These are phyloP conservation scores for Netelia inedita DNA, from an alignment of 2,888 invertebrate genomes.

Conservation along the genomic window DNA sequence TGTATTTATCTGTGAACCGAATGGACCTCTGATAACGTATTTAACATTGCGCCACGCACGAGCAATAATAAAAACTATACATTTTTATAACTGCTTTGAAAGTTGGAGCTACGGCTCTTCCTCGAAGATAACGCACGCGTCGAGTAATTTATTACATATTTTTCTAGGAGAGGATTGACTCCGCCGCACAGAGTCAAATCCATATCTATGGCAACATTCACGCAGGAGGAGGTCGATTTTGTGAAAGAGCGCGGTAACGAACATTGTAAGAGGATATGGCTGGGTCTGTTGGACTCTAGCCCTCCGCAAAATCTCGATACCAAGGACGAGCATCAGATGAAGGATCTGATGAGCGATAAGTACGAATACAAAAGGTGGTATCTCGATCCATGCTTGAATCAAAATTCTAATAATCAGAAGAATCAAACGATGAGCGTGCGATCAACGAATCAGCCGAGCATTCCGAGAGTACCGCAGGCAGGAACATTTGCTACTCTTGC, in stretches of 20 bases:
- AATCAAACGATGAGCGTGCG: slow-evolving; percentile 53
- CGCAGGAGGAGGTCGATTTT: slow-evolving; percentile 97
- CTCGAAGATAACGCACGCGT: background rate
- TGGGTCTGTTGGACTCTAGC: slow-evolving; percentile 93
- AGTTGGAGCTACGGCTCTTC: background rate
- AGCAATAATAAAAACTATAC: slow-evolving; percentile 20
- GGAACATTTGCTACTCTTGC: slow-evolving; percentile 74
- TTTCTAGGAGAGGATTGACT: slow-evolving; percentile 93
- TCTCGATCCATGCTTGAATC: slow-evolving; percentile 80
- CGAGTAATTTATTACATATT: background rate
- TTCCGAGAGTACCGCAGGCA: slow-evolving; percentile 80
- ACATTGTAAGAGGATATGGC: slow-evolving; percentile 96
- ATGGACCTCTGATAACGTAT: slow-evolving; percentile 53
- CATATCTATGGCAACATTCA: slow-evolving; percentile 99
- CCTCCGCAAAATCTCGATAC: slow-evolving; percentile 86
- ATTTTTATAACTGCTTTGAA: slow-evolving; percentile 4
- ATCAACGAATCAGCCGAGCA: slow-evolving; percentile 72
- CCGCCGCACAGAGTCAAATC: slow-evolving; percentile 99
- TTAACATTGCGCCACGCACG: background rate
- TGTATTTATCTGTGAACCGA: slow-evolving; percentile 48
- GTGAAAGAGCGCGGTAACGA: slow-evolving; percentile 96
- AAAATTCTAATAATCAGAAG: slow-evolving; percentile 73
- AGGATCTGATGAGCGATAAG: slow-evolving; percentile 97
- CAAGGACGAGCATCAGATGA: slow-evolving; percentile 95
- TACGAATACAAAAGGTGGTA: slow-evolving; percentile 95